phyloP scores from a whole-genome alignment of 2,888 invertebrate genomes.

The Tupiocoris notatus region DNA sequence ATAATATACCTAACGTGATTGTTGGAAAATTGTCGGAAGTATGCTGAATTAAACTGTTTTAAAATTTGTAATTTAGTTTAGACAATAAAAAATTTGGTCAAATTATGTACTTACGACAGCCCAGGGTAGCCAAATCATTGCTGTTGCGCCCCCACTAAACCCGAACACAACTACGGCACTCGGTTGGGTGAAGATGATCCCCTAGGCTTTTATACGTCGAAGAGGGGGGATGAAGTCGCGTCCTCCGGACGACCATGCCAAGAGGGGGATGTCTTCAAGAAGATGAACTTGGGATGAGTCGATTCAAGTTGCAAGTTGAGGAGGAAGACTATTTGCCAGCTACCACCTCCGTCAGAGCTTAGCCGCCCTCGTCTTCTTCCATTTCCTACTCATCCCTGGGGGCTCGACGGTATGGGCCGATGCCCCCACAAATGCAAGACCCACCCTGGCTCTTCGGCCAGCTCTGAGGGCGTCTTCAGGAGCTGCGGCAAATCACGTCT shows the following conservation, averaged over 20 bases:
- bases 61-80: background rate
- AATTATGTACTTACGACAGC: slow-evolving; percentile 29
- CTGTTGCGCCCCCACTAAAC: slow-evolving; percentile 31
- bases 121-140: slow-evolving; percentile 40
- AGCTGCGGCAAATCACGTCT: too few species aligned
- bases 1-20: too few species aligned
- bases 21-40: too few species aligned
- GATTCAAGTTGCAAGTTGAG: background rate
- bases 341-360: background rate
- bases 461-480: too few species aligned
- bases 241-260: background rate
- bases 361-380: background rate
- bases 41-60: too few species aligned
- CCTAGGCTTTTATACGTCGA: slow-evolving; percentile 34
- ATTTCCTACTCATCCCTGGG: background rate
- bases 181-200: slow-evolving; percentile 36
- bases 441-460: too few species aligned
- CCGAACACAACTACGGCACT: slow-evolving; percentile 37
- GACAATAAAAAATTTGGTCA: background rate
- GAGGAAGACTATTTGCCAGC: background rate
- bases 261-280: background rate
- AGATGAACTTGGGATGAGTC: background rate
- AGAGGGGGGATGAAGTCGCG: slow-evolving; percentile 2
- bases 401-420: background rate
- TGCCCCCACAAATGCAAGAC: background rate